Evolutionary conservation across 1,140 invertebrate species (phyloP), one percentile per base, ranked within the genome.

Genomic region (Palaemon carinicauda): DNA sequence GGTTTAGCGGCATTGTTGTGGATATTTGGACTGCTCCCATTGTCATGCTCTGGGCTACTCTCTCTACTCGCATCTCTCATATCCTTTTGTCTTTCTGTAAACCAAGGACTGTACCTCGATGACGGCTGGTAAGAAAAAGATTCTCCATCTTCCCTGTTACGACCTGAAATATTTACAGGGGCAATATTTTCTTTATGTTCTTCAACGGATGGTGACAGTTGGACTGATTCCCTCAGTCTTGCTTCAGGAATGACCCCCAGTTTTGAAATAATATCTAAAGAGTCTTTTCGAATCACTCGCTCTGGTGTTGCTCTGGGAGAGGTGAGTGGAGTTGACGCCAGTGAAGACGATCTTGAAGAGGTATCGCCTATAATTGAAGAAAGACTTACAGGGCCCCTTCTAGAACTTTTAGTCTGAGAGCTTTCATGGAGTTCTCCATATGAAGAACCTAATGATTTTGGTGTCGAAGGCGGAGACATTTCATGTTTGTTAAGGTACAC

Each of bases 341-440:
- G 50, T 4, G 88, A 89, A 4, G 84, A 82, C 3, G 88, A 89
- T 56, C 81, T 69, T 4, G 88, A 87, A 3, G 84, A 81, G 24
- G 50, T 54, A 29, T 89, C 88, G 0, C 88, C 82, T 15, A 89
- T 60, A 24, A 89, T 89, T 41, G 81, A 82, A n/a, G 85, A 83
- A 10, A 89, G 81, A 77, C 81, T 87, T 19, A 89, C 85, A 9
- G 88, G 88, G 7, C 87, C 87, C 69, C 87, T 60, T 24, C 71
- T 53, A n/a, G 27, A 27, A 54, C 19, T 77, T 9, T n/a, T 10
- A 12, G 7, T 7, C n/a, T 65, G 65, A 69, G 65, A 82, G 15
- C 31, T 53, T n/a, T 82, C 80, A 73, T 29, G 33, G 17, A 52
- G 31, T 3, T 87, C 56, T 21, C 24, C 60, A 17, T 65, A 82